phyloP scores from a whole-genome alignment of 2,888 invertebrate genomes.

The Agriotes lineatus region DNA sequence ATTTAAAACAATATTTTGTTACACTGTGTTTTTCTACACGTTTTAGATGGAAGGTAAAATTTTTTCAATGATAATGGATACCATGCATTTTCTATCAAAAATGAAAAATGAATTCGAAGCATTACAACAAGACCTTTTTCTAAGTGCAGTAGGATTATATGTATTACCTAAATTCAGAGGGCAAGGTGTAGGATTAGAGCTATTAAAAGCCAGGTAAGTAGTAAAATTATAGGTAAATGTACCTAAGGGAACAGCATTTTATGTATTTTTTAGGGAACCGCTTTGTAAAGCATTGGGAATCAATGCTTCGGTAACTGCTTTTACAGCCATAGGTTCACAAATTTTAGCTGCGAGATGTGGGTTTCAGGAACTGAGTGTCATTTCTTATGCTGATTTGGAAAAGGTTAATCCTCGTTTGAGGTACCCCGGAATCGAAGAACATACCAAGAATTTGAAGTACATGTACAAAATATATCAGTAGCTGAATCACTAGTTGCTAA shows the following conservation, averaged over 20 bases:
- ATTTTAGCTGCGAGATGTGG: conserved; percentile 68
- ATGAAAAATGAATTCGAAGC: conserved; percentile 50
- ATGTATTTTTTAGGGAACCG: conserved; percentile 62
- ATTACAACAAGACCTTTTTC: conserved; percentile 54
- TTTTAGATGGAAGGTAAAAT: conserved; percentile 29
- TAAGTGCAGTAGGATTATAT: conserved; percentile 59
- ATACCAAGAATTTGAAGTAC: conserved; percentile 1
- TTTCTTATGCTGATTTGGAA: conserved; percentile 67
- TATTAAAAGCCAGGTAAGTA: conserved; percentile 52
- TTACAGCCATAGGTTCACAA: conserved; percentile 70
- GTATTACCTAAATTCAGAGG: conserved; percentile 58
- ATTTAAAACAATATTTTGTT: too few relatives aligned
- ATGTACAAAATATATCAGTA: conserved; percentile 20
- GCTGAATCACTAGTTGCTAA: too few relatives aligned
- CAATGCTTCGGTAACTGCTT: conserved; percentile 68
- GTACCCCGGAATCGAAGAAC: conserved; percentile 25
- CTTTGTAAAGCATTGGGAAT: conserved; percentile 69
- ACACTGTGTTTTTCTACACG: too few relatives aligned
- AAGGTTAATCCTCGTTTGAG: conserved; percentile 49
- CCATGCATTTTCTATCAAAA: conserved; percentile 36
- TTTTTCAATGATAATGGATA: conserved; percentile 1
- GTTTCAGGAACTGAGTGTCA: conserved; percentile 65
- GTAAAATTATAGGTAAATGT: too few relatives aligned
- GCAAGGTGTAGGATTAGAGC: conserved; percentile 52
- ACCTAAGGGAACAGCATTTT: neutral